Percentiles rank a stretch among this genome's conserved stretches.
phyloP scores from a whole-genome alignment of 37 sponge, comb jelly and placozoan genomes.

The Oscarella lobularis region DNA sequence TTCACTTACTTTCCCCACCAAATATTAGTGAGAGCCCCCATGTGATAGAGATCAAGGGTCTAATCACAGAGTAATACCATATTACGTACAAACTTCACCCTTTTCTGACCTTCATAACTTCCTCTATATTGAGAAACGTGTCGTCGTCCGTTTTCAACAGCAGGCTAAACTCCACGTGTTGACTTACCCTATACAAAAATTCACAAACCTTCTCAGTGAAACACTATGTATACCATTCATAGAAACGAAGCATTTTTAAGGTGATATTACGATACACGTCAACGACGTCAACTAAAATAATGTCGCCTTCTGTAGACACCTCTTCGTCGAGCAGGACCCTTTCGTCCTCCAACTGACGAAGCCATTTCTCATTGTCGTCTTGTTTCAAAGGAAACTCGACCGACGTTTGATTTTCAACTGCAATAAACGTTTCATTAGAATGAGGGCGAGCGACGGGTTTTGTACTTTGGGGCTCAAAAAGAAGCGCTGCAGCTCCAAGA shows the following conservation, averaged over 20 bases:
- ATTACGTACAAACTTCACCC: no score
- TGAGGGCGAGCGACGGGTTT: not conserved
- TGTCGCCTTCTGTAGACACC: not conserved
- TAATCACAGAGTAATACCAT: no score
- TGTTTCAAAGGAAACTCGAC: not conserved
- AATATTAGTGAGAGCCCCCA: not conserved
- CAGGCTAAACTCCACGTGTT: not conserved
- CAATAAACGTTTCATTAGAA: not conserved
- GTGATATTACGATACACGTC: not conserved
- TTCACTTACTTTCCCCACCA: constrained; percentile 2
- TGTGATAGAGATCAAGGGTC: no score
- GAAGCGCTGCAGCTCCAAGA: not conserved
- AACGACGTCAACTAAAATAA: not conserved
- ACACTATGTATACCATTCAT: constrained; percentile 1
- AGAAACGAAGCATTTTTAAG: not conserved
- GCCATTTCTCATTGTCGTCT: no score
- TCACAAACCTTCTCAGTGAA: no score
- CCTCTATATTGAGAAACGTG: not conserved
- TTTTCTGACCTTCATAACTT: not conserved
- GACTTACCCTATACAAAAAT: not conserved
- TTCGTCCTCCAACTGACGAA: not conserved
- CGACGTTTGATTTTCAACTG: not conserved
- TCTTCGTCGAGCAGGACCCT: not conserved
- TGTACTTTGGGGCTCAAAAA: not conserved
- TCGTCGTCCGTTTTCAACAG: not conserved